Evolutionary conservation across 2,888 invertebrate genomes (phyloP).

Genomic region (Pasiphila rectangulata): DNA sequence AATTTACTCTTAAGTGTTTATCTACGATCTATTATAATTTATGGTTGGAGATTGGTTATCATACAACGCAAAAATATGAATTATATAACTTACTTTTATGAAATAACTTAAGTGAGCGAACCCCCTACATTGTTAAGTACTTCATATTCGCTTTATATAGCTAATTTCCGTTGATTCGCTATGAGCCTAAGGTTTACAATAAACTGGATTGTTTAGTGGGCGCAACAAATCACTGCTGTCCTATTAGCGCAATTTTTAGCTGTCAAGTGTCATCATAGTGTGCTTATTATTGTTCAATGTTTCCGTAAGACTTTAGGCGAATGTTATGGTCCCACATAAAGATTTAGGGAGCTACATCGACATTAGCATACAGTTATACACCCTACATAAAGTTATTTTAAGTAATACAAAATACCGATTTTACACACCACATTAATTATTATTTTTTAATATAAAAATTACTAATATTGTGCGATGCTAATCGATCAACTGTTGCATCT

Average conservation of each 20-base stretch:
- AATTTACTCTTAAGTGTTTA: constrained; percentile 57
- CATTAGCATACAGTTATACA: constrained; percentile 22
- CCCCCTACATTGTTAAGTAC: constrained; percentile 45
- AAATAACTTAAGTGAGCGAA: constrained; percentile 48
- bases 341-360: constrained; percentile 25
- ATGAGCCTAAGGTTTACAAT: constrained; percentile 2
- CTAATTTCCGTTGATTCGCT: constrained; percentile 23
- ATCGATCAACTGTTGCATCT: constrained; percentile 39
- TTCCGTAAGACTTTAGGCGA: constrained; percentile 17
- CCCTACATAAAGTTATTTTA: constrained; percentile 28
- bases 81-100: constrained; percentile 35
- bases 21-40: constrained; percentile 48
- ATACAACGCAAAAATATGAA: constrained; percentile 31
- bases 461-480: constrained; percentile 48
- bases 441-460: constrained; percentile 30
- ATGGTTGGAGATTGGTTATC: constrained; percentile 47
- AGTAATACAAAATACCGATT: constrained; percentile 25
- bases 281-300: constrained; percentile 22
- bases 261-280: neutral
- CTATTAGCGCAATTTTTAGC: neutral
- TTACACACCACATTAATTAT: constrained; percentile 41
- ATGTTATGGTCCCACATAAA: constrained; percentile 29
- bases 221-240: neutral
- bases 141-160: constrained; percentile 33
- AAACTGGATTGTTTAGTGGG: neutral